Base-by-base conservation (phyloP, 2,888 invertebrate genomes). In the Notodromas monacha region DNA sequence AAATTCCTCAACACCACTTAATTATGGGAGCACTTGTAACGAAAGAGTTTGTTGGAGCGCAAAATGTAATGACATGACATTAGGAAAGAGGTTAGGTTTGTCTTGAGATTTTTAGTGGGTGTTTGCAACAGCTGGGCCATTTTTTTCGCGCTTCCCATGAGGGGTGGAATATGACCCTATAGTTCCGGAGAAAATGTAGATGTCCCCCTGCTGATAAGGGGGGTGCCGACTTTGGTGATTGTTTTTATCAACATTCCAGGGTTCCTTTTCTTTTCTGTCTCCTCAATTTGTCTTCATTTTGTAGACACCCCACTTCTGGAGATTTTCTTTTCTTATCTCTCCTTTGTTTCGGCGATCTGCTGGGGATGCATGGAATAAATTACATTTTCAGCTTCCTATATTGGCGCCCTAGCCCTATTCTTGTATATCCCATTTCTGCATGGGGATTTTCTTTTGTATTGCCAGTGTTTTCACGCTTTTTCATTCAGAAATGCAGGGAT, bases 1-100 rank as follows among this genome's bases (percentile, higher is more conserved):
- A n/a, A 21, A 21, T 21, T 21, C 21, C 21, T 21, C 21, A 21
- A 21, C 21, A 21, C 21, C 21, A 21, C 21, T 21, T 21, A 21
- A 21, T 21, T 21, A 6, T 21, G 21, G 21, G 21, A 21, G 21
- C 21, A 21, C 21, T 21, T 21, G 21, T 21, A n/a, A 21, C 21
- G 21, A 21, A 21, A 21, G 21, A 21, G 21, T 21, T 21, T 21
- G 21, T 21, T 21, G 21, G 8, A 21, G 21, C 21, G 21, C 21
- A n/a, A 21, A 21, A 21, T 21, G 21, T 21, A 21, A 21, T 21
- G 21, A 21, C 21, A 21, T 21, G 21, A 21, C 21, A 21, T 21
- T 21, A 21, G 8, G 6, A 8, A n/a, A 6, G 8, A n/a, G n/a
- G 6, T 8, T 6, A 21, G 21, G 6, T n/a, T 8, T 21, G 21